Evolutionary conservation across 2,888 invertebrate species (phyloP), one percentile per base, ranked within the genome.

Genomic region (Leptinotarsa peninsularis): DNA sequence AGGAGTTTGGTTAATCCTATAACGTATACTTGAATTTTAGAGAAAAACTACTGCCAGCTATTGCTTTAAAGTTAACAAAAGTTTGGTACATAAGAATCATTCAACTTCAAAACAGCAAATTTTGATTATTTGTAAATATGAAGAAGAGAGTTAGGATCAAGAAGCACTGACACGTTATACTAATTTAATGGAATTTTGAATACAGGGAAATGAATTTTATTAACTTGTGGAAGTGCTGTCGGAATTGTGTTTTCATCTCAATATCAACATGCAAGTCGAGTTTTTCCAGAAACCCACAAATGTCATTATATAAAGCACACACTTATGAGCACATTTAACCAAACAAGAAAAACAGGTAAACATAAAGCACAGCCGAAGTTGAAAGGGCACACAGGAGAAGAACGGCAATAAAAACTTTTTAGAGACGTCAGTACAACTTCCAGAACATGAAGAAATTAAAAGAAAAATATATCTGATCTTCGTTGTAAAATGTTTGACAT

Each of bases 341-440:
- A 75, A 75, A 74, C 27, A 72, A 71, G 67, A 73, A 67, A 80
- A 82, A 76, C 77, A 76, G 76, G 71, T 76, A 81, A 83, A 81
- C 80, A 81, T 82, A 81, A 82, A 82, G 81, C 82, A 81, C 81
- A 83, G 81, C 81, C 82, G 77, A 81, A 83, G 81, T 81, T 81
- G 76, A 81, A 79, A 75, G 76, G 71, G 69, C 73, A 73, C 73
- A 73, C 74, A 75, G 79, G 58, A 71, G 49, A 60, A 63, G 58
- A 52, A 73, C 21, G 49, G 58, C 49, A 49, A 66, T 21, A 33
- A 50, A 52, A 23, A 27, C 21, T 58, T 49, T 49, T 58, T 58
- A 70, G 70, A 70, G 70, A 58, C 54, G 72, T 56, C 66, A 71
- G 18, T 50, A 66, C 58, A 23, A 23, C 21, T 58, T 21, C 23